Conservation (phyloP, 2,888 invertebrate species). For the Microctonus brassicae region DNA sequence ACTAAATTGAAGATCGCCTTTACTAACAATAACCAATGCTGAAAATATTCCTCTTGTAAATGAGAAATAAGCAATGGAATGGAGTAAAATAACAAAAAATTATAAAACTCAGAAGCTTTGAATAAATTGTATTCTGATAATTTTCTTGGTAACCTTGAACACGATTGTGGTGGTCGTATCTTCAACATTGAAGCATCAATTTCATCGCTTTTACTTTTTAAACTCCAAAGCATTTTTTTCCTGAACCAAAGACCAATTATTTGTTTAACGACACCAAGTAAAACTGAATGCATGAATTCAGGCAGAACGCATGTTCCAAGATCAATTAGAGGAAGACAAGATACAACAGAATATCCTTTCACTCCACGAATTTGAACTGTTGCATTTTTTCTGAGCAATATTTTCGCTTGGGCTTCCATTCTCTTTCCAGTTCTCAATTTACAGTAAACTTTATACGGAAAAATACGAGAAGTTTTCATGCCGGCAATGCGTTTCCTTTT, state of each 20-base stretch:
- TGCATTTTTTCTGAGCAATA: too few species aligned
- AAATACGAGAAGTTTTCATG: neutral
- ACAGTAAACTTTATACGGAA: conserved; percentile 10
- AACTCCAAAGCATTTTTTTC: too few species aligned
- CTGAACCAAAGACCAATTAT: too few species aligned
- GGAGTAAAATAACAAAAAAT: neutral
- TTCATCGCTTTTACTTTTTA: too few species aligned
- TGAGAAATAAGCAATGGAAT: neutral
- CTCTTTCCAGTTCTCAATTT: conserved; percentile 21
- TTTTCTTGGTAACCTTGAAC: neutral
- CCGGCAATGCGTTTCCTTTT: neutral
- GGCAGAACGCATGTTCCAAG: too few species aligned
- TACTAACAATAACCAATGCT: neutral
- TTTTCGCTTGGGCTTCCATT: conserved; percentile 35
- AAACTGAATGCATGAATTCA: conserved; percentile 46
- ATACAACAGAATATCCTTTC: too few species aligned
- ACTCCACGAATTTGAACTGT: neutral
- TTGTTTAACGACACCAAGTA: too few species aligned
- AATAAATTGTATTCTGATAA: neutral
- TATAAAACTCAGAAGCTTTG: neutral
- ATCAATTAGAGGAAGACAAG: too few species aligned
- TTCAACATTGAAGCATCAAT: too few species aligned
- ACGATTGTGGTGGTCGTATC: too few species aligned
- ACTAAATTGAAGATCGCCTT: neutral
- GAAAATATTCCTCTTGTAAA: neutral